phyloP scores from a whole-genome alignment of 2,797 vertebrate species.

The Nyctalus aviator region DNA sequence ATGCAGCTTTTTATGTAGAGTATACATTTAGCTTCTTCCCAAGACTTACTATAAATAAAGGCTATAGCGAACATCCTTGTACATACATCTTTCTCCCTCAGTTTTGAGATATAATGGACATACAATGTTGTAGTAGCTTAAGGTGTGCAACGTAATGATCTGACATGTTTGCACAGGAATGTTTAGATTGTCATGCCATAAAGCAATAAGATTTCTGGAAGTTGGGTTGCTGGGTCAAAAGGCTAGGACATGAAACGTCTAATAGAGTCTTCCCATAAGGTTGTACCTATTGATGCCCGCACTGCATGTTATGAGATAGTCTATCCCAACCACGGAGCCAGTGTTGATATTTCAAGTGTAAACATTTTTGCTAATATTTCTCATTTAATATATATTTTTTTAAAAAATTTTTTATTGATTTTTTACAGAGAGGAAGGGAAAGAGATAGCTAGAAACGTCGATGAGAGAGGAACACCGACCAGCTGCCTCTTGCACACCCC shows the following conservation, averaged over 20 bases:
- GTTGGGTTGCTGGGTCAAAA: neutral
- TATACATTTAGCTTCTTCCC: neutral
- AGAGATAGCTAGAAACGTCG: no score
- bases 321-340: neutral
- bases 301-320: neutral
- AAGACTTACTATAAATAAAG: constrained; percentile 41
- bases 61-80: neutral
- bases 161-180: neutral
- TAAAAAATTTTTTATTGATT: no score
- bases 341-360: neutral
- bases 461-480: no score
- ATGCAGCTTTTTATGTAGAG: neutral
- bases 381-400: neutral
- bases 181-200: neutral
- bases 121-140: neutral
- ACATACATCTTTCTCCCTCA: neutral
- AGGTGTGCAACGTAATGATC: neutral
- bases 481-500: no score
- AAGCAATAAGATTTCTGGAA: neutral
- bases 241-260: neutral
- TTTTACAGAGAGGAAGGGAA: no score
- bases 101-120: neutral
- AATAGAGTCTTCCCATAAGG: neutral
- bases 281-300: neutral
- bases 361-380: neutral